Conservation (phyloP, 2,888 invertebrate genomes). For the Apamea epomidion region DNA sequence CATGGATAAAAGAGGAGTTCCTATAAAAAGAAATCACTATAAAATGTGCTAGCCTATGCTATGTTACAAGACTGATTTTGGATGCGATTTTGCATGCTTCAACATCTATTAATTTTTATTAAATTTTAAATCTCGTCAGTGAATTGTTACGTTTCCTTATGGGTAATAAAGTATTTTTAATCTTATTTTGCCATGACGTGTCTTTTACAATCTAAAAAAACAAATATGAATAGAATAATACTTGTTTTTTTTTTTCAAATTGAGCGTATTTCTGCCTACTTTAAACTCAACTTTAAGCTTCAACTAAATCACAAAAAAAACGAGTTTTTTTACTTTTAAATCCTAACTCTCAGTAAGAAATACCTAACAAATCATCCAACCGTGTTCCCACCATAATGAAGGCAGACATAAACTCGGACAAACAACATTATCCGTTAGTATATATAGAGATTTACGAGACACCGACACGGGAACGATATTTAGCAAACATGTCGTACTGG, state of each 20-base stretch:
- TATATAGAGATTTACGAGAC: conserved; percentile 81
- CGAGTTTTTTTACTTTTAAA: conserved; percentile 8
- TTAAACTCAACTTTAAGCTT: neutral
- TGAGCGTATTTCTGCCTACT: neutral
- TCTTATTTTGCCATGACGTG: neutral
- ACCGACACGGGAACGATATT: conserved; percentile 79
- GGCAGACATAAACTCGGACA: conserved; percentile 73
- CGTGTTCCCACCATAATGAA: conserved; percentile 58
- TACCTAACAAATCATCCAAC: conserved; percentile 27
- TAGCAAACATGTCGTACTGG: conserved; percentile 62
- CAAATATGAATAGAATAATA: too few relatives aligned
- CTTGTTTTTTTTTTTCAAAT: neutral
- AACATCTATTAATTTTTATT: neutral
- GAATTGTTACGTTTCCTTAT: neutral
- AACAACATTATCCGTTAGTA: conserved; percentile 75
- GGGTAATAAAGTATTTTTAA: neutral
- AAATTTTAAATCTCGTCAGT: neutral
- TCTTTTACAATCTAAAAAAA: too few relatives aligned
- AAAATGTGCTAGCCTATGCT: neutral
- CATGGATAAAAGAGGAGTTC: neutral
- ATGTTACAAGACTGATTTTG: neutral
- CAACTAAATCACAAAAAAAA: neutral
- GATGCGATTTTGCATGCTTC: neutral
- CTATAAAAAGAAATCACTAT: neutral
- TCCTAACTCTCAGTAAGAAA: conserved; percentile 15